Percentiles rank a stretch among this genome's conserved stretches.
Conservation (phyloP, 1,140 invertebrate species). For the Pemphigus obesinymphae region DNA sequence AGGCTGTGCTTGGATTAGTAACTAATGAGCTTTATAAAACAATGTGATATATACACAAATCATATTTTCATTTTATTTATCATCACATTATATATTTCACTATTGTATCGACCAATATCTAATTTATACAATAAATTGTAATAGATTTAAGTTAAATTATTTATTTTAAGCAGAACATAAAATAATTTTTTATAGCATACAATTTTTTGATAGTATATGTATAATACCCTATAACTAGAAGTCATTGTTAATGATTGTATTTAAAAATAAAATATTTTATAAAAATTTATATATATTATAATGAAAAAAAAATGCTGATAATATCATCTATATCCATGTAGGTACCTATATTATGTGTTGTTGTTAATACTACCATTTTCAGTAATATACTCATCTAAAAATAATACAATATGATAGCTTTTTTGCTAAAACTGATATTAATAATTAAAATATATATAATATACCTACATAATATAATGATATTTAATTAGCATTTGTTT, state of each 20-base stretch:
- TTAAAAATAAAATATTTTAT: no score
- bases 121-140: not conserved
- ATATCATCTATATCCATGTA: no score
- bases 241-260: not conserved
- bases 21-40: slow-evolving; percentile 26
- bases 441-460: not conserved
- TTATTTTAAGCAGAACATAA: not conserved
- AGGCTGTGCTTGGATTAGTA: slow-evolving; percentile 4
- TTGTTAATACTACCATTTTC: no score
- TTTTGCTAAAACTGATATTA: not conserved
- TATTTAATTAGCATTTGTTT: no score
- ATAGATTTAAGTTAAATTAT: not conserved
- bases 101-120: not conserved
- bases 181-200: not conserved
- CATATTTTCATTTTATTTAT: not conserved
- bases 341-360: no score
- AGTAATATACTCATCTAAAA: no score
- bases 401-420: no score
- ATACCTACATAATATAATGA: not conserved
- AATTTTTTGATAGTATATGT: not conserved
- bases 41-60: slow-evolving; percentile 1
- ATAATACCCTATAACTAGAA: not conserved
- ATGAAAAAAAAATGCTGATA: no score
- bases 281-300: no score
- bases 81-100: not conserved